phyloP scores from a whole-genome alignment of 1,140 invertebrate species.

The Trichogramma pretiosum region DNA sequence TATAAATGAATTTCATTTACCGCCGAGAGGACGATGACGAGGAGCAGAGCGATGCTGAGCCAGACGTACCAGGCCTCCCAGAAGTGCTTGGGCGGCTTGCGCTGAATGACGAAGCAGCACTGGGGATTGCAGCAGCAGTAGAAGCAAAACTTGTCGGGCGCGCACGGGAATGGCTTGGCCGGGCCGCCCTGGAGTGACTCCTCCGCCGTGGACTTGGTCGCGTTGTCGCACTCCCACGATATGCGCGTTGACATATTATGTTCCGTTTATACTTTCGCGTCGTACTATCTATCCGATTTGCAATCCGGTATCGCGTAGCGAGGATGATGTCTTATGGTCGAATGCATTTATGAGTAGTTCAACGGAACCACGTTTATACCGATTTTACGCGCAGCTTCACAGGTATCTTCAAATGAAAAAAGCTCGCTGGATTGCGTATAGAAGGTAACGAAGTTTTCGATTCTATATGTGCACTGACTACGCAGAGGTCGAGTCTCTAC shows the following conservation, averaged over 20 bases:
- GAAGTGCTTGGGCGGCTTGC: conserved; percentile 30
- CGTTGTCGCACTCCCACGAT: conserved; percentile 28
- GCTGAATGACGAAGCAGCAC: conserved; percentile 31
- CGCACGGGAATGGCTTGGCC: conserved; percentile 25
- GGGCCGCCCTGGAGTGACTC: conserved; percentile 4
- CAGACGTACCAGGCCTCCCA: conserved; percentile 40
- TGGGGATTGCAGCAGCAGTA: conserved; percentile 33
- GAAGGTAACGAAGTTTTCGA: too few species aligned
- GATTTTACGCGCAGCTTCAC: too few species aligned
- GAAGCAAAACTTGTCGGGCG: conserved; percentile 26
- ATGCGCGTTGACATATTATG: conserved; percentile 31
- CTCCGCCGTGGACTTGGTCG: conserved; percentile 16
- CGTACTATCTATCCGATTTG: not conserved
- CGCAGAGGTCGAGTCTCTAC: too few species aligned
- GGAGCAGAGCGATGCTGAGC: conserved; percentile 31
- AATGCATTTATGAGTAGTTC: too few species aligned
- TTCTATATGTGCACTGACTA: too few species aligned
- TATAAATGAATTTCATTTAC: too few species aligned
- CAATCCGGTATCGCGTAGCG: not conserved
- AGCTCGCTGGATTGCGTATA: too few species aligned
- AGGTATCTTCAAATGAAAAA: too few species aligned
- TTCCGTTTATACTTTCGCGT: too few species aligned
- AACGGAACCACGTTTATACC: too few species aligned
- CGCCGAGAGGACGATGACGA: conserved; percentile 31
- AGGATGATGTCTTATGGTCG: too few species aligned